Base-by-base conservation (phyloP, 2,888 invertebrate species). In the Caenorhabditis sulstoni region DNA sequence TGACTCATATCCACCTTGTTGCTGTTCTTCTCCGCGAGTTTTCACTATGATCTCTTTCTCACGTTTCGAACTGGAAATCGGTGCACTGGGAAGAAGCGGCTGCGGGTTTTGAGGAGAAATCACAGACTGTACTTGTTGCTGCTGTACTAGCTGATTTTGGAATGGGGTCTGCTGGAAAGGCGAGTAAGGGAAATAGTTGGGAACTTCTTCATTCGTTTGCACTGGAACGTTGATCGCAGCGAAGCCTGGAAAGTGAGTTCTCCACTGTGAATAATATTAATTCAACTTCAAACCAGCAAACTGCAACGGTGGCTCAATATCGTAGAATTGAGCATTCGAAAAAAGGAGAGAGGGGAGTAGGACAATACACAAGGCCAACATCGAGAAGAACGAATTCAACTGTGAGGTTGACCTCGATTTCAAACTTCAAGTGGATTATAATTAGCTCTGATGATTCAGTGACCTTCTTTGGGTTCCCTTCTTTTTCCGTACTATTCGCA, bases 41-140 rank as follows among this genome's bases (percentile, higher is more conserved):
- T n/a, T 45, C 0, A 39, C 39, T n/a, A 41, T 8, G 41, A 41
- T 67, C 47, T 50, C 67, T 0, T 22, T 67, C 68, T 68, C 68
- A 68, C 68, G 68, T 68, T 68, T 68, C 20, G 68, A 59, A 18
- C 52, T 59, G 8, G 39, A n/a, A 3, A 58, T 29, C 7, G 3
- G 47, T 3, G n/a, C 59, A 35, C 22, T 59, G 14, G 68, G 52
- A 23, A 66, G 45, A 16, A 57, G 52, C 3, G 50, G 50, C n/a
- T 29, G 35, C 14, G 58, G 58, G 11, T 49, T 50, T n/a, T 55
- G 57, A 18, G 50, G 29, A 7, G 29, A 29, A 29, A 29, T 7
- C 29, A 7, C 29, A n/a, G n/a, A 20, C 3, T 35, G n/a, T 11
- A 59, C 59, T 39, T 41, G 29, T 11, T 58, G 45, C 22, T 73